Evolutionary conservation across 2,888 invertebrate genomes (phyloP).

Genomic region (Thysanoteuthis rhombus): DNA sequence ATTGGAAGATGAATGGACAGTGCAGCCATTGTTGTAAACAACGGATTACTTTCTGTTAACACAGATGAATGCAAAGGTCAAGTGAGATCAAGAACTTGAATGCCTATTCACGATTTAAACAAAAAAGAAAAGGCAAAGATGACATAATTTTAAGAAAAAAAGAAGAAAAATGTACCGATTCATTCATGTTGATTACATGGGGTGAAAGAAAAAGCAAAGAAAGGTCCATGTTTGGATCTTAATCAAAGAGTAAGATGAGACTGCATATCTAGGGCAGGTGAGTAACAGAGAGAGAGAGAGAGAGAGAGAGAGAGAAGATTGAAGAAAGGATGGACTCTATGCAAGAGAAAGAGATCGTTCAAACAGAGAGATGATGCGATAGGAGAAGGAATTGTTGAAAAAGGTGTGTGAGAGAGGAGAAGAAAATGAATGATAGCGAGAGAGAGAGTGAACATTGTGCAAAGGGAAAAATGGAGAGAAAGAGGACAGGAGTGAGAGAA

Average conservation of each 20-base stretch:
- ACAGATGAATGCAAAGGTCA: background rate
- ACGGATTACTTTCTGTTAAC: background rate
- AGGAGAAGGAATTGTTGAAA: too few relatives aligned
- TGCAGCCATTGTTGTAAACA: background rate
- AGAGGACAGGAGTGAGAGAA: background rate
- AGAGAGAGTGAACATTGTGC: background rate
- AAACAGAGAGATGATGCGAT: too few relatives aligned
- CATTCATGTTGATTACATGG: background rate
- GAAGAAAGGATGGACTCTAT: too few relatives aligned
- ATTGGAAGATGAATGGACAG: background rate
- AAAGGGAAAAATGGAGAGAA: background rate
- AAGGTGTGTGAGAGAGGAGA: background rate
- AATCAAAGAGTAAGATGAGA: background rate
- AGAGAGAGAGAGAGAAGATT: background rate
- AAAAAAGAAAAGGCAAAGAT: background rate
- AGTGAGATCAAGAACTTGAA: background rate
- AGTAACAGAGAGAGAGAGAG: background rate
- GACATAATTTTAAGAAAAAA: background rate
- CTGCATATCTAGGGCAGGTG: background rate
- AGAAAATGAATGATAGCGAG: background rate
- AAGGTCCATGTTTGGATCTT: background rate
- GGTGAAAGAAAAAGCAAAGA: background rate
- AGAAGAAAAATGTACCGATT: background rate
- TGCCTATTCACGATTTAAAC: background rate
- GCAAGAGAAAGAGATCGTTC: background rate